These are phyloP conservation scores for Tragelaphus buxtoni DNA, from an alignment of 2,113 vertebrate genomes.

Conservation along the genomic window DNA sequence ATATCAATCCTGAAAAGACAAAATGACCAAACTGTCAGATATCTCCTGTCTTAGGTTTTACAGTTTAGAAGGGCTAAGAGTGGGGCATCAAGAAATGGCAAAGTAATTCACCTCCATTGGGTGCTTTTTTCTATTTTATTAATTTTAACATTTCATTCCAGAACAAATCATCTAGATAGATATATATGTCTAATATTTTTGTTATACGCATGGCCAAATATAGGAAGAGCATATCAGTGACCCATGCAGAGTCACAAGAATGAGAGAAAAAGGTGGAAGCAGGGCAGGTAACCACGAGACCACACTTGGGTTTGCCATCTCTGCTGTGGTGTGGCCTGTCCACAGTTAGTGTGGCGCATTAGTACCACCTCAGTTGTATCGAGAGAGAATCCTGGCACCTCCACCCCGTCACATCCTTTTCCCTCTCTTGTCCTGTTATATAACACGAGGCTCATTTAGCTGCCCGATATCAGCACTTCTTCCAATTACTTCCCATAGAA, in stretches of 20 bases:
- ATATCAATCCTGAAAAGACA: conserved; percentile 84
- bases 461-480: background rate
- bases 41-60: background rate
- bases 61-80: background rate
- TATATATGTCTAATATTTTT: background rate
- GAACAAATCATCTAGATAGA: background rate
- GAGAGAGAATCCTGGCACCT: background rate
- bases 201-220: background rate
- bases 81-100: background rate
- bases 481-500: background rate
- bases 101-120: background rate
- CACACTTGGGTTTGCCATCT: background rate
- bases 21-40: background rate
- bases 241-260: background rate
- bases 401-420: accelerated
- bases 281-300: background rate
- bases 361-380: too few relatives aligned
- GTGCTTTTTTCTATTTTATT: background rate
- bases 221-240: background rate
- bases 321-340: background rate
- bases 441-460: background rate
- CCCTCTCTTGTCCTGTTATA: too few relatives aligned
- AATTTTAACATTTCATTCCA: background rate
- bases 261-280: background rate
- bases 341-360: background rate